Evolutionary conservation across 2,797 vertebrate genomes (phyloP), one percentile per base, ranked within the genome.

Genomic region (Trichosurus vulpecula): DNA sequence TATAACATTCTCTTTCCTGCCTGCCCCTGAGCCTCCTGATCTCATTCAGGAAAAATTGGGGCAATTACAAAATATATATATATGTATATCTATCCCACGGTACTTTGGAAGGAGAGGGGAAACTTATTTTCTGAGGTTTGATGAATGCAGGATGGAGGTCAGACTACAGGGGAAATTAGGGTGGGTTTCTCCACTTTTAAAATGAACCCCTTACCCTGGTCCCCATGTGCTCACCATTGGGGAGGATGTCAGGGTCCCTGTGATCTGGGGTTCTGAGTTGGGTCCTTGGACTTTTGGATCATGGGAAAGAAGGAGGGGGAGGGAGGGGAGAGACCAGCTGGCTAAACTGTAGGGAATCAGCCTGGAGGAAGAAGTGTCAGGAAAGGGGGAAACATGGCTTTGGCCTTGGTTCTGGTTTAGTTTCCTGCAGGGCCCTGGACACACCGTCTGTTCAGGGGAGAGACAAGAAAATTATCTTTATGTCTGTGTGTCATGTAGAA

Each of bases 31-130:
- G 97, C 93, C 95, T 96, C 90, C 96, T 97, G 97, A 96, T 97
- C 98, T 98, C 97, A 97, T 98, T 98, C 93, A 97, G 93, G 52
- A 93, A 95, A 97, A 98, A 98, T 56, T 96, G 93, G 97, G 95
- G 95, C 98, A 96, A 2, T 93, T 96, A 87, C 41, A 87, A 81
- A 81, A 81, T 22, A 74, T 41, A 25, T 81, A 9, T 81, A 25
- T 66, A 41, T 94, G 81, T 47, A 11, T 92, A 96, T 92, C 87
- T 91, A 95, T 96, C 96, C 96, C 94, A 58, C 93, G 93, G 95
- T 66, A 54, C 90, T 93, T 90, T 58, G 90, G 90, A 90, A 91
- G 93, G 89, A 89, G 57, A 52, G 54, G 89, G 55, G 12, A 6
- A 25, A 93, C 92, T 91, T 25, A 55, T 58, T 74, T 95, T 66